phyloP scores from a whole-genome alignment of 2,888 invertebrate species.

The Drosophila vallismaia region DNA sequence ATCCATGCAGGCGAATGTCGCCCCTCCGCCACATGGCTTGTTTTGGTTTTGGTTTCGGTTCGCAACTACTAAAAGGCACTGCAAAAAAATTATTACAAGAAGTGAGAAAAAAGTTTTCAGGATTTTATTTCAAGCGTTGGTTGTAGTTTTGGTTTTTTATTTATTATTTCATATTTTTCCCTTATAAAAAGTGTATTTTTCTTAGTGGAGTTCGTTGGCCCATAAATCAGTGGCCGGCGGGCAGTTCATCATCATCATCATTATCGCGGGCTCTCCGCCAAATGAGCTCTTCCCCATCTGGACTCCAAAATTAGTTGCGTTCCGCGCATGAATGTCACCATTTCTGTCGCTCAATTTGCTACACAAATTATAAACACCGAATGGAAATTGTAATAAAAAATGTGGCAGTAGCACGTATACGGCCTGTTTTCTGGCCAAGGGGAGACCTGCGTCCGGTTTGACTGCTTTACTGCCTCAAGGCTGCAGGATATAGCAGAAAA shows the following conservation, averaged over 20 bases:
- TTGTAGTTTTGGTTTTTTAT: not conserved
- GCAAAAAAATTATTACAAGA: not conserved
- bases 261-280: conserved; percentile 31
- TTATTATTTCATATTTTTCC: not conserved
- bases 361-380: conserved; percentile 73
- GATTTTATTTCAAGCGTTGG: not conserved
- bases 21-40: conserved; percentile 47
- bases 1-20: conserved; percentile 69
- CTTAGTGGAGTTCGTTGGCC: conserved; percentile 9
- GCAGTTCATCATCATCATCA: conserved; percentile 65
- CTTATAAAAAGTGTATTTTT: not conserved
- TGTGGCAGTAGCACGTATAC: conserved; percentile 30
- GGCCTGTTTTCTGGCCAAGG: conserved; percentile 1
- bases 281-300: conserved; percentile 55
- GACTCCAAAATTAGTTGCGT: conserved; percentile 59
- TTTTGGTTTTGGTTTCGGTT: conserved; percentile 42
- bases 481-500: not conserved
- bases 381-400: conserved; percentile 61
- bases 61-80: conserved; percentile 14
- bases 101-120: not conserved
- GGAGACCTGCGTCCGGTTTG: not conserved
- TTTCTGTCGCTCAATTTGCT: conserved; percentile 69
- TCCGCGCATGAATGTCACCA: conserved; percentile 61
- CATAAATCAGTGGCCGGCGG: conserved; percentile 70
- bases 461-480: conserved; percentile 13